Conservation (phyloP, 2,797 vertebrate genomes). For the Scolopax bukidnonensis region DNA sequence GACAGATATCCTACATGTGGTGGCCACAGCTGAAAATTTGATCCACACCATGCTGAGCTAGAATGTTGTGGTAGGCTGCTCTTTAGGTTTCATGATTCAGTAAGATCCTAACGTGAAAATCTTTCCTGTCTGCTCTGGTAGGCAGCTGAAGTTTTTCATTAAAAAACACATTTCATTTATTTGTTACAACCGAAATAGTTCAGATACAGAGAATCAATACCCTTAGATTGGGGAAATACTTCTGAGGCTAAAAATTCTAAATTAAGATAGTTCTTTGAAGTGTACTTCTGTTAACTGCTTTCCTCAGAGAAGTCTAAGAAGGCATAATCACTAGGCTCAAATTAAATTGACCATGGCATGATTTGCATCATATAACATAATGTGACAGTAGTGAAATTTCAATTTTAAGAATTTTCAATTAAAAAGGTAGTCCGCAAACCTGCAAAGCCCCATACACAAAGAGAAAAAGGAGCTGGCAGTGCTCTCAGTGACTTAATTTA, state of each 20-base stretch:
- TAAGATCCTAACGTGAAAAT: neutral
- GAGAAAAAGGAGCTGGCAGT: neutral
- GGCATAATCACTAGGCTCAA: neutral
- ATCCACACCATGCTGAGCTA: neutral
- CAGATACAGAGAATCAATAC: neutral
- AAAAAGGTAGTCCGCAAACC: conserved; percentile 2
- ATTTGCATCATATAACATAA: conserved; percentile 12
- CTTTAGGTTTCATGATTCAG: neutral
- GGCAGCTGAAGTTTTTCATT: neutral
- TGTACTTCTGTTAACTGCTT: conserved; percentile 5
- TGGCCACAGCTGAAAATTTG: neutral
- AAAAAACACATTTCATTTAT: neutral
- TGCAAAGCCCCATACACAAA: neutral
- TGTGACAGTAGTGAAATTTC: neutral
- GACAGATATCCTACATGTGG: neutral
- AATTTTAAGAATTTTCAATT: conserved; percentile 20
- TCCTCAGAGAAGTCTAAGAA: neutral
- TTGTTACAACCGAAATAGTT: neutral
- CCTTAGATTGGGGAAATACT: neutral
- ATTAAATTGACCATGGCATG: neutral
- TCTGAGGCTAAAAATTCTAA: neutral
- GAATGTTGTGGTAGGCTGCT: neutral
- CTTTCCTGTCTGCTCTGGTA: neutral
- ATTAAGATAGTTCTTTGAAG: neutral
- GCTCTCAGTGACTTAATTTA: conserved; percentile 50